These are phyloP conservation scores for Macrobrachium nipponense DNA, from an alignment of 1,140 invertebrate species.

Conservation along the genomic window DNA sequence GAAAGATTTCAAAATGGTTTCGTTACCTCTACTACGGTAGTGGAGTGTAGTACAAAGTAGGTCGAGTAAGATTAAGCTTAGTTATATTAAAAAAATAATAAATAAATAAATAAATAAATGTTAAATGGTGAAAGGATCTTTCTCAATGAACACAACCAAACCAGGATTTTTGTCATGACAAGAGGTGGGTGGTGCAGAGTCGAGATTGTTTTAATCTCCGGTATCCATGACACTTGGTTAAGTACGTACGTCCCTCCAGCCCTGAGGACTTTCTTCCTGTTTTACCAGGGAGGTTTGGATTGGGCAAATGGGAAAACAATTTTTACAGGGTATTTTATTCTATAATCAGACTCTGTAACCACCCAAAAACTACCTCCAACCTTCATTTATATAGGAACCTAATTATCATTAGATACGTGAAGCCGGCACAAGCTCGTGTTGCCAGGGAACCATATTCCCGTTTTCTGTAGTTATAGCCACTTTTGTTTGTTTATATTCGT, in stretches of 20 bases:
- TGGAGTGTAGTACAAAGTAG: slow-evolving; percentile 61
- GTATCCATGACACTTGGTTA: slow-evolving; percentile 62
- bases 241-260: slow-evolving; percentile 36
- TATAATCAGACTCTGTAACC: slow-evolving; percentile 56
- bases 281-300: no score
- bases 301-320: slow-evolving; percentile 27
- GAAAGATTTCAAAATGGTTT: slow-evolving; percentile 55
- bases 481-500: slow-evolving; percentile 49
- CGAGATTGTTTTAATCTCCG: slow-evolving; percentile 40
- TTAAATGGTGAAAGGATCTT: slow-evolving; percentile 52
- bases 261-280: neutral
- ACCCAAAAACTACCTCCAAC: slow-evolving; percentile 56
- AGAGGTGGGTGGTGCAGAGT: slow-evolving; percentile 53
- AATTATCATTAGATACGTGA: slow-evolving; percentile 39
- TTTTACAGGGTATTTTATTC: slow-evolving; percentile 62
- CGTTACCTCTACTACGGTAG: slow-evolving; percentile 49
- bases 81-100: slow-evolving; percentile 36
- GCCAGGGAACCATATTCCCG: slow-evolving; percentile 48
- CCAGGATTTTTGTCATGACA: slow-evolving; percentile 48
- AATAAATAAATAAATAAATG: slow-evolving; percentile 18
- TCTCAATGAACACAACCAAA: slow-evolving; percentile 55
- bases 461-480: slow-evolving; percentile 57
- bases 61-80: slow-evolving; percentile 59
- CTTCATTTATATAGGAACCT: slow-evolving; percentile 18
- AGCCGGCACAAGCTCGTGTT: slow-evolving; percentile 43